Conservation (phyloP, 2,888 invertebrate species). For the Nowickia ferox region DNA sequence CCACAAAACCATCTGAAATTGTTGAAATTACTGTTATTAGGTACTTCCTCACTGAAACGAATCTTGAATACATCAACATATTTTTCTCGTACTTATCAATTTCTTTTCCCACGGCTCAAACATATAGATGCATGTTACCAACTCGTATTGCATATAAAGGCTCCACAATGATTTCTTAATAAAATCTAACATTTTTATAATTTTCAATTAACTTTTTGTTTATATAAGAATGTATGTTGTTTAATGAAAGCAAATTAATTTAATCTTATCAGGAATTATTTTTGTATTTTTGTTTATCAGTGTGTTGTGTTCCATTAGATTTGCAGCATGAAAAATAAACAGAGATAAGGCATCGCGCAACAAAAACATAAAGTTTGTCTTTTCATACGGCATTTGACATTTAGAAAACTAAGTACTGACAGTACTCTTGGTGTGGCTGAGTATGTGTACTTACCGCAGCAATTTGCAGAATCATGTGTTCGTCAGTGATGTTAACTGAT, state of each 20-base stretch:
- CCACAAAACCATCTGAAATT: conserved; percentile 83
- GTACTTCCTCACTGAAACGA: neutral
- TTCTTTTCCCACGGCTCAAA: conserved; percentile 84
- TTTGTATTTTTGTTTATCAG: conserved; percentile 37
- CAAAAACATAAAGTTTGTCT: too few species aligned
- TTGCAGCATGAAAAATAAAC: neutral
- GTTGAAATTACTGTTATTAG: neutral
- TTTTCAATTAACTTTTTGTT: neutral
- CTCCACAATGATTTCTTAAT: conserved; percentile 76
- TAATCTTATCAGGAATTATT: conserved; percentile 1
- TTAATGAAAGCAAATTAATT: neutral
- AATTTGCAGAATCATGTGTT: conserved; percentile 14
- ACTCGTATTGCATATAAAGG: conserved; percentile 83
- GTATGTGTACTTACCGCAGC: too few species aligned
- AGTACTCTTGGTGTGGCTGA: too few species aligned
- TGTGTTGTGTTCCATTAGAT: conserved; percentile 2
- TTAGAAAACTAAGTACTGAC: too few species aligned
- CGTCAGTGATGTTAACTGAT: neutral
- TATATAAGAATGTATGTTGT: neutral
- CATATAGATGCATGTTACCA: conserved; percentile 84
- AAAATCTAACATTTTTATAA: conserved; percentile 65
- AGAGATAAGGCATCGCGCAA: too few species aligned
- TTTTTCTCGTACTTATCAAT: conserved; percentile 83
- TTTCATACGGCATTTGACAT: too few species aligned
- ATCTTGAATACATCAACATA: too few species aligned